phyloP scores from a whole-genome alignment of 2,113 vertebrate genomes.

The Chaetodon trifascialis region DNA sequence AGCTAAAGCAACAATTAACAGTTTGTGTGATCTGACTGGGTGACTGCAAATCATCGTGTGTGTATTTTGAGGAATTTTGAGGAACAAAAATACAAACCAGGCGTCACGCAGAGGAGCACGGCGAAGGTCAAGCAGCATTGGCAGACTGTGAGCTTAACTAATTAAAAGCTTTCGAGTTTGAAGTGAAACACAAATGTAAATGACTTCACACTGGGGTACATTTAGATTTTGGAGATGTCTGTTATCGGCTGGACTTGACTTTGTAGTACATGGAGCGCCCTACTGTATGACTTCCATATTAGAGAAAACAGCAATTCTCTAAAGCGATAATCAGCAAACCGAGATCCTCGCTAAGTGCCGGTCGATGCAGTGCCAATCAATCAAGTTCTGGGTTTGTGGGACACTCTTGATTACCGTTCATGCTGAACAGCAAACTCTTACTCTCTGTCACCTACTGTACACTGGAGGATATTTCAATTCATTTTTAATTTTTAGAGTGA shows the following conservation, averaged over 20 bases:
- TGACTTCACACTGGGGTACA: slow-evolving; percentile 52
- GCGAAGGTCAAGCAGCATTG: slow-evolving; percentile 65
- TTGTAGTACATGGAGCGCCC: slow-evolving; percentile 19
- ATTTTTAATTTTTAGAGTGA: too few relatives aligned
- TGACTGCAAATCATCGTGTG: neutral
- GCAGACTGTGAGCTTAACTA: slow-evolving; percentile 60
- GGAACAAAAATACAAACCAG: slow-evolving; percentile 50
- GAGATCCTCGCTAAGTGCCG: neutral
- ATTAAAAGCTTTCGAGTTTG: slow-evolving; percentile 74
- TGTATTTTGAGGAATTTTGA: slow-evolving; percentile 33
- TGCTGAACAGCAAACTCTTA: neutral
- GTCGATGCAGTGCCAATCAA: too few relatives aligned
- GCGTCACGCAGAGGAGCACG: slow-evolving; percentile 61
- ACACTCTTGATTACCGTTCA: neutral
- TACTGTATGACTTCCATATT: slow-evolving; percentile 26
- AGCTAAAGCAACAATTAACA: neutral
- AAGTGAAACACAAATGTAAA: slow-evolving; percentile 61
- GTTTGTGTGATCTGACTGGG: slow-evolving; percentile 1
- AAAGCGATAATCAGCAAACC: slow-evolving; percentile 13
- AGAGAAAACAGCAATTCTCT: slow-evolving; percentile 19
- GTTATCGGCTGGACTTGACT: slow-evolving; percentile 63
- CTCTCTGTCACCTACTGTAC: neutral
- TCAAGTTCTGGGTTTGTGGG: neutral
- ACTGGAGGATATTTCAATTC: neutral
- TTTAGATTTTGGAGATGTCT: slow-evolving; percentile 57